phyloP scores from a whole-genome alignment of 2,888 invertebrate species.

The Diabrotica balteata region DNA sequence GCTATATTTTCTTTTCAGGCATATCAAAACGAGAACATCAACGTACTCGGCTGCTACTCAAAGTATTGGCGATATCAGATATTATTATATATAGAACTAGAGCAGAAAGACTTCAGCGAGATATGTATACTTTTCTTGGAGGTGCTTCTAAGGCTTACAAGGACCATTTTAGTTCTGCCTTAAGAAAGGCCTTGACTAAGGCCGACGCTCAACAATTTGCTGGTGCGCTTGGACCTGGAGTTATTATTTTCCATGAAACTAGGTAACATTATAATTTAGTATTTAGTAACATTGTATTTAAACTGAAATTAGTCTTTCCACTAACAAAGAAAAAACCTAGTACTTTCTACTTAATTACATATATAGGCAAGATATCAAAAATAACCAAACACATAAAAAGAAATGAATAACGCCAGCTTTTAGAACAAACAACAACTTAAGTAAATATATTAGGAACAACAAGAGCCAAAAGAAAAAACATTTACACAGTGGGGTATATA shows the following conservation, averaged over 20 bases:
- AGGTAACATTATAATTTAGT: slow-evolving; percentile 42
- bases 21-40: slow-evolving; percentile 67
- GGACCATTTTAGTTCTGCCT: slow-evolving; percentile 72
- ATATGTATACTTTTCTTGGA: slow-evolving; percentile 79
- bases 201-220: slow-evolving; percentile 41
- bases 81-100: slow-evolving; percentile 79
- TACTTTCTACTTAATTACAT: too few relatives aligned
- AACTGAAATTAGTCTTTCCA: too few relatives aligned
- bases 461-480: too few relatives aligned
- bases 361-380: too few relatives aligned
- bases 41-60: slow-evolving; percentile 73
- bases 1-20: slow-evolving; percentile 39
- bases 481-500: too few relatives aligned
- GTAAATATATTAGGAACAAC: too few relatives aligned
- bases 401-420: too few relatives aligned
- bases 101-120: slow-evolving; percentile 76
- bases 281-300: too few relatives aligned
- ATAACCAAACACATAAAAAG: too few relatives aligned
- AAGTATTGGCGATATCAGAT: slow-evolving; percentile 83
- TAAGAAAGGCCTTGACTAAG: slow-evolving; percentile 53
- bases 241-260: slow-evolving; percentile 83
- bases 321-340: too few relatives aligned
- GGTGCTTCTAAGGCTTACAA: slow-evolving; percentile 78
- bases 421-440: too few relatives aligned
- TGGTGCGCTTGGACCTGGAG: slow-evolving; percentile 68